Evolutionary conservation across 2,888 invertebrate species (phyloP).

Genomic region (Folsomia candida): DNA sequence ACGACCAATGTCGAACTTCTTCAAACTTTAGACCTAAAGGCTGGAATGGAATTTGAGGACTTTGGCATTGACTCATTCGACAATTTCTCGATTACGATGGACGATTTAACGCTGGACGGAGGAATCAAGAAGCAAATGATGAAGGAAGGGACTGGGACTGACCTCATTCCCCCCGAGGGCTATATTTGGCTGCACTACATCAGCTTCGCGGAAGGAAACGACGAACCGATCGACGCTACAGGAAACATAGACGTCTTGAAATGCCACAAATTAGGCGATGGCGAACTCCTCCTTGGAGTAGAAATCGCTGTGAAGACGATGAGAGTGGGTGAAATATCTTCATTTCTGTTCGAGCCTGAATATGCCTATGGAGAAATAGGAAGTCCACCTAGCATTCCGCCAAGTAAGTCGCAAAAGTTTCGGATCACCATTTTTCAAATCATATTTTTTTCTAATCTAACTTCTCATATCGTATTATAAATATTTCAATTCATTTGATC

Average conservation of each 20-base stretch:
- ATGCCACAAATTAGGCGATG: background rate
- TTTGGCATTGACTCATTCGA: background rate
- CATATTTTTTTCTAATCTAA: no score
- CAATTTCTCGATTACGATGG: background rate
- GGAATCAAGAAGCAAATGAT: background rate
- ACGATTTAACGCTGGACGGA: background rate
- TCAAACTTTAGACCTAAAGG: no score
- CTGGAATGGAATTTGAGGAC: background rate
- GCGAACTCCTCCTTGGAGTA: background rate
- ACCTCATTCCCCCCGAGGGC: background rate
- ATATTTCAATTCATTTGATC: background rate
- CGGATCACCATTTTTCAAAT: background rate
- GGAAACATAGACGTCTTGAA: background rate
- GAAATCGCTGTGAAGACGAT: background rate
- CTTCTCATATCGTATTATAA: background rate
- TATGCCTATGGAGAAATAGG: constrained; percentile 12
- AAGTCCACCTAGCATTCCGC: background rate
- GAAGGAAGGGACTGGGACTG: background rate
- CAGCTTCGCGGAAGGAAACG: background rate
- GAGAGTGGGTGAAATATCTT: constrained; percentile 1
- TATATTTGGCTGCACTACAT: background rate
- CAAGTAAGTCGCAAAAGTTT: background rate
- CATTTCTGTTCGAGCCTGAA: background rate
- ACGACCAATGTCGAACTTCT: no score
- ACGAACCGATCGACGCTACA: constrained; percentile 6